phyloP scores from a whole-genome alignment of 2,113 vertebrate genomes.

The Danio rerio region GRCz12tu NC_133190.1:34078001-34078500 shows the following conservation, averaged over 20 bases:
- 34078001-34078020: too few relatives aligned
- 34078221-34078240: conserved; percentile 52
- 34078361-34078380: conserved; percentile 59
- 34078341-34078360: conserved; percentile 55
- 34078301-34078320: conserved; percentile 53
- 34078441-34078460: conserved; percentile 51
- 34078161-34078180: conserved; percentile 23
- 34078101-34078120: conserved; percentile 10
- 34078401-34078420: conserved; percentile 48
- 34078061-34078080: too few relatives aligned
- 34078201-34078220: conserved; percentile 48
- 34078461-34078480: conserved; percentile 69
- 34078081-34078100: not conserved
- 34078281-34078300: conserved; percentile 38
- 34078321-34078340: conserved; percentile 42
- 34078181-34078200: conserved; percentile 10
- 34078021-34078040: too few relatives aligned
- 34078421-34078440: conserved; percentile 39
- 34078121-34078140: not conserved
- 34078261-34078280: conserved; percentile 31
- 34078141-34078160: not conserved
- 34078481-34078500: conserved; percentile 75
- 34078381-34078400: conserved; percentile 46
- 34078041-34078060: too few relatives aligned
- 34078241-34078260: conserved; percentile 43